phyloP scores from a whole-genome alignment of 2,797 vertebrate species.

The Percopsis omiscomaycus region DNA sequence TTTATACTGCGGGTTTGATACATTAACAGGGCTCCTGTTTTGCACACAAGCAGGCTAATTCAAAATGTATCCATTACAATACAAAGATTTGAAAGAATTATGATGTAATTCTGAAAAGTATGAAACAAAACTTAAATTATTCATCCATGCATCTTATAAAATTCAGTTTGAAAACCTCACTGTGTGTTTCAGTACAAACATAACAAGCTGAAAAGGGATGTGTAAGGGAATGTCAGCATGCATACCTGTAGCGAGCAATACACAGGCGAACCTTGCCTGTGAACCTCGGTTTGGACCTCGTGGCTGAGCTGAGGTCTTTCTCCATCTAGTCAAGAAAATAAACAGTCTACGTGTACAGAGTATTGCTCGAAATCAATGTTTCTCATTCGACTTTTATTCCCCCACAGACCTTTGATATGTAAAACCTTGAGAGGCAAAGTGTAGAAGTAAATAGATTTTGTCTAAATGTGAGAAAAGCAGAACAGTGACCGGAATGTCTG shows the following conservation, averaged over 20 bases:
- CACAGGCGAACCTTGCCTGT: conserved; percentile 95
- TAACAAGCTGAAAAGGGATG: background rate
- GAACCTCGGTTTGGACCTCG: conserved; percentile 88
- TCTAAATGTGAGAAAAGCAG: background rate
- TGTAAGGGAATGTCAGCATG: conserved; percentile 12
- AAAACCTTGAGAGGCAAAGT: background rate
- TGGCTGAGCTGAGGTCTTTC: conserved; percentile 85
- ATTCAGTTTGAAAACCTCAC: background rate
- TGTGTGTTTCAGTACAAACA: background rate
- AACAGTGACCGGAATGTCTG: too few relatives aligned
- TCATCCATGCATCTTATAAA: too few relatives aligned
- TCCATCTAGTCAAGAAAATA: conserved; percentile 83
- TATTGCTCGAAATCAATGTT: too few relatives aligned
- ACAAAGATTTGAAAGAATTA: background rate
- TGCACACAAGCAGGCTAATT: too few relatives aligned
- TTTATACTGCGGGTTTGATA: background rate
- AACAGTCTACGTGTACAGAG: background rate
- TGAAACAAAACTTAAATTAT: background rate
- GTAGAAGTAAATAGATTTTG: conserved; percentile 4
- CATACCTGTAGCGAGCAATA: conserved; percentile 94
- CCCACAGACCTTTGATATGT: background rate
- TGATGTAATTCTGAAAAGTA: background rate
- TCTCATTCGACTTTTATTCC: background rate
- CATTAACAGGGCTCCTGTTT: conserved; percentile 4
- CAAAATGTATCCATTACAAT: background rate